Base-by-base conservation (phyloP, 1,140 invertebrate species). In the Zaprionus ghesquierei region DNA sequence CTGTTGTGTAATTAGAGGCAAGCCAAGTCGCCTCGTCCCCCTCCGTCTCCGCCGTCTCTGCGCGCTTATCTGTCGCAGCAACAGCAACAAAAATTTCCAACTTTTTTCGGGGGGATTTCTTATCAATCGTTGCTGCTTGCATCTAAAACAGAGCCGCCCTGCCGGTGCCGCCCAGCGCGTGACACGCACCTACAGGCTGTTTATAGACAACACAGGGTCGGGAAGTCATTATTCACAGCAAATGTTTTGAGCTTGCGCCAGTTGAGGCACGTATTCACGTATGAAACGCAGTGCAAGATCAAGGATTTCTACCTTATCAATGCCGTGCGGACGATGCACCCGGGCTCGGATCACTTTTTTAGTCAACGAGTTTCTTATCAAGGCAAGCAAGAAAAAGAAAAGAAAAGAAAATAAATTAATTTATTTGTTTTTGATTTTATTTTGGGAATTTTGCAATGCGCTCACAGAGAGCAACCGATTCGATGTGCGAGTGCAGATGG, bases 301-400 rank as follows among this genome's bases (percentile, higher is more conserved):
- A 87, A 87, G 82, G 82, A 82, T 62, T 87, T 89, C 69, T 20
- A 38, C 68, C 68, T 87, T 87, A 87, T 87, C 82, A 55, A 12
- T 20, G 41, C 9, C 8, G 75, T 75, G 87, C 84, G 82, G 73
- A 63, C 82, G 82, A 89, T 87, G 82, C 82, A 87, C 82, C 82
- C 82, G 69, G 79, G 66, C 75, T 46, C 9, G 41, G 41, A 22
- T 46, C 84, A 69, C 84, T 89, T 89, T 86, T 89, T 87, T 89
- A 89, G 79, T 87, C 82, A 87, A 87, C 84, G 72, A 87, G 82
- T 87, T 86, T 66, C 64, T 89, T 87, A 87, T 87, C 82, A 87
- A 49, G 15, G 50, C 46, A 59, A n/a, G n/a, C n/a, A n/a, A n/a
- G n/a, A n/a, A n/a, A n/a, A n/a, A n/a, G n/a, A n/a, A n/a, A n/a